These are phyloP conservation scores for Drosophila orosa DNA, from an alignment of 1,140 invertebrate genomes.

Conservation along the genomic window DNA sequence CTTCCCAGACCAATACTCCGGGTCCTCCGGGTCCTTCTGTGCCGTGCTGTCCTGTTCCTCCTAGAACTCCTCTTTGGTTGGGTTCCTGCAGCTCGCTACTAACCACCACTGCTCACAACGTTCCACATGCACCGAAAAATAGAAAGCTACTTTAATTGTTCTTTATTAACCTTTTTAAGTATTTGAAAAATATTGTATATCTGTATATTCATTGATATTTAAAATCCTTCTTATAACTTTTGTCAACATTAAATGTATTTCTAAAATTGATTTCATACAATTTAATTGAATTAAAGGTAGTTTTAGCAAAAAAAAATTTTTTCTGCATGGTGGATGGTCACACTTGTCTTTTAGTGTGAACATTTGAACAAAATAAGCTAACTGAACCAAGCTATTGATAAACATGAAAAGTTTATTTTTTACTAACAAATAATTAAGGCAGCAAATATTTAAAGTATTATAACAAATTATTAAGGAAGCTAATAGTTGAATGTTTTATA, in stretches of 20 bases:
- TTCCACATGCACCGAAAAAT: conserved; percentile 14
- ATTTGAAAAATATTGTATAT: neutral
- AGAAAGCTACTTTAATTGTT: neutral
- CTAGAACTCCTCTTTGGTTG: conserved; percentile 14
- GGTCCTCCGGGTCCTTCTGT: conserved; percentile 3
- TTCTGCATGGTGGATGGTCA: neutral
- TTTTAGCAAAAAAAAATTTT: neutral
- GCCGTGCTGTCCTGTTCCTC: conserved; percentile 15
- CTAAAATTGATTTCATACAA: neutral
- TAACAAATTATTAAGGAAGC: neutral
- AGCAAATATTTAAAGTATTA: neutral
- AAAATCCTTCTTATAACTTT: neutral
- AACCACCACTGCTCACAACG: conserved; percentile 5
- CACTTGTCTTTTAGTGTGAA: neutral
- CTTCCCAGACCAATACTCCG: conserved; percentile 22
- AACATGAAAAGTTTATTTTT: neutral
- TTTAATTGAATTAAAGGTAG: neutral
- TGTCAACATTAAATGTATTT: neutral
- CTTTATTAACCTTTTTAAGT: neutral
- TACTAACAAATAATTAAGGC: too few relatives aligned
- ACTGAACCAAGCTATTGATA: neutral
- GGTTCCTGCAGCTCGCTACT: neutral
- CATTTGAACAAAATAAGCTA: neutral
- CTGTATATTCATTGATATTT: too few relatives aligned
- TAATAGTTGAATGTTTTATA: neutral